These are phyloP conservation scores for Philaethria dido DNA, from an alignment of 2,888 invertebrate genomes.

Conservation along the genomic window DNA sequence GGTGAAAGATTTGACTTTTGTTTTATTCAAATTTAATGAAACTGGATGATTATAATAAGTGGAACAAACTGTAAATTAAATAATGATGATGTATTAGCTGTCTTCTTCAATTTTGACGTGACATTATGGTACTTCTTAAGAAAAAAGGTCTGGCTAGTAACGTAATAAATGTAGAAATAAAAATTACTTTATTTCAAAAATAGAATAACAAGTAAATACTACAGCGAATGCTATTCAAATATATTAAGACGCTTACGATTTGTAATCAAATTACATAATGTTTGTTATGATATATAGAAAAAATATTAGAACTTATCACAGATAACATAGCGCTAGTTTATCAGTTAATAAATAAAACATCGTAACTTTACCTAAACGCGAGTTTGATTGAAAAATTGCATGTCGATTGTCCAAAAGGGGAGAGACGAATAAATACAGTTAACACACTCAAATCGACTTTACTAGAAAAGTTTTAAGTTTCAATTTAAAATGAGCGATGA, in stretches of 20 bases:
- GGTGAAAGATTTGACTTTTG: background rate
- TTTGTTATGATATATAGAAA: background rate
- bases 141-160: background rate
- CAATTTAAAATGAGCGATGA: slow-evolving; percentile 45
- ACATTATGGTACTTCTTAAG: background rate
- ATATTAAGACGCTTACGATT: background rate
- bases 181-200: background rate
- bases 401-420: slow-evolving; percentile 65
- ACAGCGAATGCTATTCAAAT: background rate
- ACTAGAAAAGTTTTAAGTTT: slow-evolving; percentile 47
- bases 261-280: background rate
- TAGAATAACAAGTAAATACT: background rate
- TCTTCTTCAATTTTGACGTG: background rate
- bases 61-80: slow-evolving; percentile 2
- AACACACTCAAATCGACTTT: slow-evolving; percentile 48
- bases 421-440: slow-evolving; percentile 46
- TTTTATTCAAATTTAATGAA: background rate
- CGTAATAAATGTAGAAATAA: background rate
- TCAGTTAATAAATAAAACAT: slow-evolving; percentile 29
- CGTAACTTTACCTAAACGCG: slow-evolving; percentile 37
- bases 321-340: slow-evolving; percentile 19
- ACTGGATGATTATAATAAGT: background rate
- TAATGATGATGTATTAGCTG: slow-evolving; percentile 13
- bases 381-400: slow-evolving; percentile 78
- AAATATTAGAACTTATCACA: background rate